Base-by-base conservation (phyloP, 2,113 vertebrate species). In the Colistium nudipinnis region DNA sequence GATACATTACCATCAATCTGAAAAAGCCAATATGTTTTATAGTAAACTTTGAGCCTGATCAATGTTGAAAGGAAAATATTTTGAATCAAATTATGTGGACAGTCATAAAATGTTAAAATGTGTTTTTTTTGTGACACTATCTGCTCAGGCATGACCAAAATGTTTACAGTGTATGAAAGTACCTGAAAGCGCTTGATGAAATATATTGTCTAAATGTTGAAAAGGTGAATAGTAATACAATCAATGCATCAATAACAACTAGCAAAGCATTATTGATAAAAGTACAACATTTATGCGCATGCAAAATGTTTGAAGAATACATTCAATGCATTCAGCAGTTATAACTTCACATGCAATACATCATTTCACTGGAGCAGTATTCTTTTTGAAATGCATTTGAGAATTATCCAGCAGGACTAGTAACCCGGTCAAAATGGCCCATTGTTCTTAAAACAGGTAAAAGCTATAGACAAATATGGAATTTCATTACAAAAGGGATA, bases 321-420 rank as follows among this genome's bases (percentile, higher is more conserved):
- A n/a, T n/a, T n/a, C n/a, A 13, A 1, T 20, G 25, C 12, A 22
- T 24, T 54, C 11, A 33, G 27, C 12, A 2, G 24, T n/a, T 24
- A 30, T 62, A n/a, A n/a, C n/a, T n/a, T n/a, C n/a, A n/a, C n/a
- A n/a, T n/a, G n/a, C n/a, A 25, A 54, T 10, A 22, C 3, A 2
- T 43, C 6, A 45, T 66, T 74, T 43, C 35, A 20, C 27, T 33
- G 48, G 28, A 39, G 44, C 6, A 28, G 17, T 11, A 1, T 57
- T 27, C 30, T 47, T 25, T 12, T 41, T 17, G 6, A 25, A 31
- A 54, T 38, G 33, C 20, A 27, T 17, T 2, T 13, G 38, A 27
- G 39, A 60, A 61, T 61, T 54, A 56, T 66, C 30, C 12, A 54
- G 20, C 14, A 48, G 28, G 44, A 61, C 20, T 45, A 64, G 53